These are phyloP conservation scores for Strigops habroptila DNA, from an alignment of 2,113 vertebrate species.

Conservation along the genomic window DNA sequence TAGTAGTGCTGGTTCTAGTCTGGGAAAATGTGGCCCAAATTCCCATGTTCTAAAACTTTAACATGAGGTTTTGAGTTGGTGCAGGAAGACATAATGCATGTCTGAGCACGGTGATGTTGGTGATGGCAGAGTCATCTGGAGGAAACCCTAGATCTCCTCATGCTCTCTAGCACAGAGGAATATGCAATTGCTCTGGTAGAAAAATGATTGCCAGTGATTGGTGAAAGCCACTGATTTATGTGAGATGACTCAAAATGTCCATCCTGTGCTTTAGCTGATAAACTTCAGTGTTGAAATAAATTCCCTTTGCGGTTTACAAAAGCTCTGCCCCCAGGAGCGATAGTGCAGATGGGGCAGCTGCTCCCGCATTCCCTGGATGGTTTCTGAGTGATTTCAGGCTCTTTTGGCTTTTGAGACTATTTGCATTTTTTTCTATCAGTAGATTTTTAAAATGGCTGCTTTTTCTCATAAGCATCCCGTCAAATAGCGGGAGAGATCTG, in stretches of 20 bases:
- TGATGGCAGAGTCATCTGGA: neutral
- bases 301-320: neutral
- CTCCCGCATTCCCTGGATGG: neutral
- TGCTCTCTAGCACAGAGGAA: neutral
- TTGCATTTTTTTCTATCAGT: neutral
- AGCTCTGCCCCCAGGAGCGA: neutral
- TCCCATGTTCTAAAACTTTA: neutral
- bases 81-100: rapidly evolving
- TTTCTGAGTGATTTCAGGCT: conserved; percentile 46
- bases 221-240: neutral
- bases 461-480: neutral
- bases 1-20: neutral
- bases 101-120: rapidly evolving
- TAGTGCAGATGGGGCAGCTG: neutral
- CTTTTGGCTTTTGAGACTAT: neutral
- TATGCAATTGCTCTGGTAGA: neutral
- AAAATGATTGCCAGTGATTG: neutral
- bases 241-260: neutral
- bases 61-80: neutral
- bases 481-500: neutral
- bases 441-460: conserved; percentile 38
- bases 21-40: neutral
- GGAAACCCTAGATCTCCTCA: neutral
- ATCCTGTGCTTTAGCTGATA: neutral
- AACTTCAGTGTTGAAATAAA: neutral